phyloP scores from a whole-genome alignment of 2,113 vertebrate genomes.

The Lepus timidus region DNA sequence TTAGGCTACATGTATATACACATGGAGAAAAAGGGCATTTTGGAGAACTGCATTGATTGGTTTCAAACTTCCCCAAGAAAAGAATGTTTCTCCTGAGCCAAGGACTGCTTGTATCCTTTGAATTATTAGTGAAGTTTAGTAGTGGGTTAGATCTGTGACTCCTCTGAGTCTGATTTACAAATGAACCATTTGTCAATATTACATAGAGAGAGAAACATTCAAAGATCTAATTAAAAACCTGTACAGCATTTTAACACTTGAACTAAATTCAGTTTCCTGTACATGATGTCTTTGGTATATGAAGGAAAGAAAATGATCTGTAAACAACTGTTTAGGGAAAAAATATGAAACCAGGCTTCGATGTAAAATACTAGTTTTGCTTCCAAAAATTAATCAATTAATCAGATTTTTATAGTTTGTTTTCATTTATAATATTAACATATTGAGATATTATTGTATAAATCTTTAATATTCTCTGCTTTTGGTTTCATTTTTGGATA shows the following conservation, averaged over 20 bases:
- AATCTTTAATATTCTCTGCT: not conserved
- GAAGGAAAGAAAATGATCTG: not conserved
- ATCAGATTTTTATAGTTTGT: not conserved
- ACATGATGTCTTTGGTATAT: not conserved
- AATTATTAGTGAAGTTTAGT: not conserved
- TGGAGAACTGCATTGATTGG: not conserved
- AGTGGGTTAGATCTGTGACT: not conserved
- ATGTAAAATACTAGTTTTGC: not conserved
- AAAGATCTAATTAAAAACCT: not conserved
- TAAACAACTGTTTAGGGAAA: not conserved
- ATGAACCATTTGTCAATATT: not conserved
- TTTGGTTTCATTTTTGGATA: not conserved
- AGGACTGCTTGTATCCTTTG: not conserved
- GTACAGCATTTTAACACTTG: not conserved
- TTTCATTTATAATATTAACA: not conserved
- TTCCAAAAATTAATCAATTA: not conserved
- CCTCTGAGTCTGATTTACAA: not conserved
- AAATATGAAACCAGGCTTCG: not conserved
- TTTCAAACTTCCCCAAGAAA: not conserved
- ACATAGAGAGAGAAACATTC: not conserved
- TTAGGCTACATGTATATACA: not conserved
- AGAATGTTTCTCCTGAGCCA: not conserved
- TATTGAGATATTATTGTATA: not conserved
- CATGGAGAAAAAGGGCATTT: fast-evolving
- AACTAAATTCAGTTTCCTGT: not conserved